phyloP scores from a whole-genome alignment of 2,113 vertebrate genomes.

The Sterrhoptilus dennistouni region DNA sequence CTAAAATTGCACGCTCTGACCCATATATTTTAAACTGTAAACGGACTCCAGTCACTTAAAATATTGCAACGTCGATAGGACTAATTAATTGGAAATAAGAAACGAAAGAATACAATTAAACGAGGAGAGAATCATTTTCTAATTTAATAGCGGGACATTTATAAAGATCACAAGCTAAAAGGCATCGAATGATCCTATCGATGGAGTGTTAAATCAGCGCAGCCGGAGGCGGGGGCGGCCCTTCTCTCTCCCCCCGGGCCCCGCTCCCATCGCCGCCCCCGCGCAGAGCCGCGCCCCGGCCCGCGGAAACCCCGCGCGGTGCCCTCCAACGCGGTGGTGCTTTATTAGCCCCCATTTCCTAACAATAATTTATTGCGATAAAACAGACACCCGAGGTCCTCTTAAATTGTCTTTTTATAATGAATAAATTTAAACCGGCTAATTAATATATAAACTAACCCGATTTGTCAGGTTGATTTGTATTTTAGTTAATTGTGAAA shows the following conservation, averaged over 20 bases:
- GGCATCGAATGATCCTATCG: constrained; percentile 79
- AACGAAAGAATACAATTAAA: constrained; percentile 86
- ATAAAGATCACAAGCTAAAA: constrained; percentile 85
- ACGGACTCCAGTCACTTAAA: constrained; percentile 82
- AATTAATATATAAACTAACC: constrained; percentile 98
- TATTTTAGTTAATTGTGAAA: constrained; percentile 99
- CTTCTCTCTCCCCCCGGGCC: not conserved
- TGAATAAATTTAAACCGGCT: constrained; percentile 91
- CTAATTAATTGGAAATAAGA: constrained; percentile 87
- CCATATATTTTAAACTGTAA: constrained; percentile 79
- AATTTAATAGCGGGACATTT: constrained; percentile 86
- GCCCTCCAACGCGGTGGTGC: constrained; percentile 52
- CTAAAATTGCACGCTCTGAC: constrained; percentile 69
- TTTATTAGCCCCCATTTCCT: constrained; percentile 79
- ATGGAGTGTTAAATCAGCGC: constrained; percentile 76
- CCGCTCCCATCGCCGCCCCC: not conserved
- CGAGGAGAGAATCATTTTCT: constrained; percentile 86
- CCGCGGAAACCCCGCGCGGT: constrained; percentile 12
- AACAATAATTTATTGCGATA: constrained; percentile 87
- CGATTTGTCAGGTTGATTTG: constrained; percentile 99
- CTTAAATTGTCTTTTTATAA: constrained; percentile 96
- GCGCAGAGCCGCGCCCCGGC: not conserved
- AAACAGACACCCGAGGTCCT: constrained; percentile 85
- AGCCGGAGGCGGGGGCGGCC: not conserved
- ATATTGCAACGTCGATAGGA: constrained; percentile 84